These are phyloP conservation scores for Phoebastria nigripes DNA, from an alignment of 2,797 vertebrate genomes.

Conservation along the genomic window DNA sequence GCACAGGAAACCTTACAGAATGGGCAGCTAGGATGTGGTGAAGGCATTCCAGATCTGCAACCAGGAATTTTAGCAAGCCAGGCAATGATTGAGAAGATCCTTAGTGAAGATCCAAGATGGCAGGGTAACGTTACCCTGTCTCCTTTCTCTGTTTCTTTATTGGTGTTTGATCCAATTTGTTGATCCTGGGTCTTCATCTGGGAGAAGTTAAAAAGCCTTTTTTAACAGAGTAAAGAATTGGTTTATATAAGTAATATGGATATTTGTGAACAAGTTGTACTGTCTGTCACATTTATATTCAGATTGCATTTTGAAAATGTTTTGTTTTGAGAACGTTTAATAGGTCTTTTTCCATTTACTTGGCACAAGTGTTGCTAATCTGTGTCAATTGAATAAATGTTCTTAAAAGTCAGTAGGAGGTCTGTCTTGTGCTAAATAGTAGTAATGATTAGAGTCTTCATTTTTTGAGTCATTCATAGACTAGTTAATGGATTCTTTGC, in stretches of 20 bases:
- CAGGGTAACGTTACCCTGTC: slow-evolving; percentile 78
- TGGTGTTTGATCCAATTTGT: neutral
- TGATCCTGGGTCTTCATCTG: neutral
- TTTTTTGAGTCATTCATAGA: neutral
- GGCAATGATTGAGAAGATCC: slow-evolving; percentile 93
- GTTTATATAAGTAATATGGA: neutral
- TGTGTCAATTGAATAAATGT: neutral
- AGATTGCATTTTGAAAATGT: neutral
- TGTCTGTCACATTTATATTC: neutral
- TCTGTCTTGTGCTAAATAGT: neutral
- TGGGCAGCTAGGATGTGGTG: slow-evolving; percentile 84
- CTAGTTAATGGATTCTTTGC: neutral
- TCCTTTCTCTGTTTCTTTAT: neutral
- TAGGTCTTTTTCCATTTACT: neutral
- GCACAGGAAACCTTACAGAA: slow-evolving; percentile 92
- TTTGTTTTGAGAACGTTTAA: neutral
- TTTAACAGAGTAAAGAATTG: neutral
- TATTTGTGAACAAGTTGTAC: neutral
- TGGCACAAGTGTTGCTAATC: neutral
- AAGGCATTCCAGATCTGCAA: slow-evolving; percentile 87
- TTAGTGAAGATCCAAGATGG: slow-evolving; percentile 92
- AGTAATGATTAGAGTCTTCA: neutral
- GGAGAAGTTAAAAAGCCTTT: neutral
- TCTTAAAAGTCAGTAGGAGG: neutral
- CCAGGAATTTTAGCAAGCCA: slow-evolving; percentile 92